phyloP scores from a whole-genome alignment of 2,113 vertebrate species.

The Erpornis zantholeuca region DNA sequence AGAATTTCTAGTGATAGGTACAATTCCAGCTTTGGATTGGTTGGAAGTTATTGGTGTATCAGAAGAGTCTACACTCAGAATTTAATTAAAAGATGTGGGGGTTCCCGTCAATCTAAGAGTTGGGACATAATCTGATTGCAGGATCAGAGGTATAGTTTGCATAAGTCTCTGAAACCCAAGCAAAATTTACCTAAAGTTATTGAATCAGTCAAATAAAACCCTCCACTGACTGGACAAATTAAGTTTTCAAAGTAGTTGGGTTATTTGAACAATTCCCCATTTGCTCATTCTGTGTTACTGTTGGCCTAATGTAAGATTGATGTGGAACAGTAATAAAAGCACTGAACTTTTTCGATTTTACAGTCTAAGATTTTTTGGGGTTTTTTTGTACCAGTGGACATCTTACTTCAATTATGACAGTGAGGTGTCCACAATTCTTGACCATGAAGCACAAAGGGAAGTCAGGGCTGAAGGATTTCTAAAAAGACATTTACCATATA shows the following conservation, averaged over 20 bases:
- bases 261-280: background rate
- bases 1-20: background rate
- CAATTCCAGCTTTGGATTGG: background rate
- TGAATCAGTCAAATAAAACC: background rate
- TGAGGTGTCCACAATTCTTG: background rate
- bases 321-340: background rate
- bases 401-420: background rate
- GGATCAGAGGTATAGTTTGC: background rate
- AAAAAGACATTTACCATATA: background rate
- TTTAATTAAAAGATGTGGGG: background rate
- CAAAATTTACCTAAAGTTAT: background rate
- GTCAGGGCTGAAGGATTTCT: background rate
- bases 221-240: background rate
- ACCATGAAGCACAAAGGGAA: background rate
- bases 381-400: background rate
- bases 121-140: background rate
- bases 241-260: background rate
- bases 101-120: background rate
- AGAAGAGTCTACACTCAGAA: background rate
- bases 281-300: background rate
- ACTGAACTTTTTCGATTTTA: background rate
- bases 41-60: background rate
- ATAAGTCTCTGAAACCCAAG: background rate
- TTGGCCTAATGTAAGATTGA: background rate
- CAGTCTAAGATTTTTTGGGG: background rate